Base-by-base conservation (phyloP, 53 echinoderm and acorn worm genomes). In the Echinarachnius parma region DNA sequence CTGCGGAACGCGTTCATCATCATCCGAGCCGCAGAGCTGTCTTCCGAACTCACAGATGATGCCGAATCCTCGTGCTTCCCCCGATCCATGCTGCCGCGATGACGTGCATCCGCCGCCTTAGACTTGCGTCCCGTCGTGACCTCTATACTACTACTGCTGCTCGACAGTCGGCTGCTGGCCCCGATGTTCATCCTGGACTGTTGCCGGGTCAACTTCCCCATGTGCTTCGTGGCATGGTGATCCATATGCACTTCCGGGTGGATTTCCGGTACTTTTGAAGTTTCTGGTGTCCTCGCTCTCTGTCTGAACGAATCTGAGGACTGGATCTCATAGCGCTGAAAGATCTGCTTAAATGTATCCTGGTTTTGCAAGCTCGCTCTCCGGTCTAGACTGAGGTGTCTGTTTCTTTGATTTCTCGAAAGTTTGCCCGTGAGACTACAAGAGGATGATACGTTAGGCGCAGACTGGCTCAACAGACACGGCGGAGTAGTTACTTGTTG, bases 261-360 rank as follows among this genome's bases (percentile, higher is more conserved):
- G 75, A 75, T n/a, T 0, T 46, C 75, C 9, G 75, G 44, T 23
- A 59, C 20, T n/a, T 60, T 59, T 21, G 21, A n/a, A 13, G 32
- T 48, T 13, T 77, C 62, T 1, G 52, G 64, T 11, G 61, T 45
- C 45, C 59, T 83, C 28, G 84, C 87, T 31, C 75, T 62, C 31
- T 46, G 58, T 21, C 87, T 62, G 37, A 83, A 92, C 3, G 92
- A 92, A n/a, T 61, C 62, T 5, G 84, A 83, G 5, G 81, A 87
- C 64, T 87, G 80, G 48, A 88, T 57, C 47, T 87, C 92, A 30
- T 88, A 92, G 5, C 80, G 83, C 49, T 77, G 80, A 75, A 83
- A 92, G 9, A 92, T 80, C 34, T 87, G 83, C 28, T 75, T 69
- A 31, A 92, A 84, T 44, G 83, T 78, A 19, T 31, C 34, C 18